Evolutionary conservation across 64 coral and sea anemone genomes (phyloP), one percentile per base, ranked within the genome.

Genomic region (Actinia tenebrosa): DNA sequence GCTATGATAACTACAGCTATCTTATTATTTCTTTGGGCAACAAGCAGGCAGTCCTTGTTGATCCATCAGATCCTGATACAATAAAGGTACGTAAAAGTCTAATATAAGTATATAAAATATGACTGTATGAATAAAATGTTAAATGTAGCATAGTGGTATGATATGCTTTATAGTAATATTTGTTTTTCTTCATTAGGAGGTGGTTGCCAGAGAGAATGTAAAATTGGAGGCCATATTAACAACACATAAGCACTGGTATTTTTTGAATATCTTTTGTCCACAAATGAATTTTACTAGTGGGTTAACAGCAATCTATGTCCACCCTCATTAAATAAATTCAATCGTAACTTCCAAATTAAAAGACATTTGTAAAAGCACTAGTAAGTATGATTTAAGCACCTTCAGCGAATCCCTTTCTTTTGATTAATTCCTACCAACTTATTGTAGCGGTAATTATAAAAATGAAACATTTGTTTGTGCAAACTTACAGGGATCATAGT

Each of bases 191-290:
- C 64, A 47, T n/a, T 64, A 91, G 91, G 91, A 87, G 45, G 66
- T 56, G 18, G 42, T 92, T 20, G 45, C 72, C 25, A 19, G 50
- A 53, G 91, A 92, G 58, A 84, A 92, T 84, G 86, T 92, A 25
- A 77, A 71, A 61, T 62, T 92, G 6, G 27, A 92, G 46, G 91
- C 91, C 81, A 88, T 92, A 53, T 71, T 92, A 37, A 92, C 91
- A 56, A 92, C 91, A 85, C 91, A 92, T 53, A 92, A 92, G 42
- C 91, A 92, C 80, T 92, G 91, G 91, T 92, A 85, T 84, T 64
- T 86, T 18, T 62, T 58, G 56, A 6, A 58, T 11, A 58, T 58
- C 2, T 58, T 58, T 13, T 11, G 2, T 58, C 56, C 56, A 58
- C 56, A 58, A 58, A 13, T 55, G 53, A 55, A 55, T 37, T 37